Evolutionary conservation across 2,888 invertebrate genomes (phyloP), one percentile per base, ranked within the genome.

Genomic region (Xestia xanthographa): DNA sequence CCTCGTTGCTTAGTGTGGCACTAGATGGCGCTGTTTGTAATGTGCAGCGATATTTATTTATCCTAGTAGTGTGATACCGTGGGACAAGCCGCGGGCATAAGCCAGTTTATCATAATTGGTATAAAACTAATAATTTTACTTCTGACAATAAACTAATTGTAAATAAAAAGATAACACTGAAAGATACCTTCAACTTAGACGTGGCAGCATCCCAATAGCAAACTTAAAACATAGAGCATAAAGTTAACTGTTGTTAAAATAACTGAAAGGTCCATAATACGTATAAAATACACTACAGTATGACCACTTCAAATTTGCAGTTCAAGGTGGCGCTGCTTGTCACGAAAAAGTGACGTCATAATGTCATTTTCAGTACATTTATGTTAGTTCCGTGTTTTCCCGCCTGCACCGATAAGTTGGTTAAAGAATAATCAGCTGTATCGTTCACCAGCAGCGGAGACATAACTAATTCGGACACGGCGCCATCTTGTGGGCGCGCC

Each of bases 401-500:
- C 58, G 26, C 29, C 29, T 5, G 60, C 60, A 34, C 34, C 9
- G 9, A 60, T 60, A 60, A 34, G 34, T 60, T 34, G 29, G 60
- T 60, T 60, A 4, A 34, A 20, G 60, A 34, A 60, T 41, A 71
- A 74, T 75, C 63, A 84, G 74, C 77, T 74, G 69, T 69, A 26
- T 34, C 17, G 34, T 62, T 26, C 34, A n/a, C 38, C 41, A 68
- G 17, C 63, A 72, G 83, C 68, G 77, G 71, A 81, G 53, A 41
- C 66, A 71, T 69, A 86, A 84, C 45, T 86, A 84, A 86, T 78
- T 79, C 60, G 72, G 65, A 1, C 34, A 11, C n/a, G 34, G 12
- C 80, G 87, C 87, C 87, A 87, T 87, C 83, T 87, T 87, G 86
- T 82, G 80, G 87, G 87, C 82, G 87, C 87, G 87, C 58, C 82